phyloP scores from a whole-genome alignment of 2,888 invertebrate genomes.

The Cantharis nigra region DNA sequence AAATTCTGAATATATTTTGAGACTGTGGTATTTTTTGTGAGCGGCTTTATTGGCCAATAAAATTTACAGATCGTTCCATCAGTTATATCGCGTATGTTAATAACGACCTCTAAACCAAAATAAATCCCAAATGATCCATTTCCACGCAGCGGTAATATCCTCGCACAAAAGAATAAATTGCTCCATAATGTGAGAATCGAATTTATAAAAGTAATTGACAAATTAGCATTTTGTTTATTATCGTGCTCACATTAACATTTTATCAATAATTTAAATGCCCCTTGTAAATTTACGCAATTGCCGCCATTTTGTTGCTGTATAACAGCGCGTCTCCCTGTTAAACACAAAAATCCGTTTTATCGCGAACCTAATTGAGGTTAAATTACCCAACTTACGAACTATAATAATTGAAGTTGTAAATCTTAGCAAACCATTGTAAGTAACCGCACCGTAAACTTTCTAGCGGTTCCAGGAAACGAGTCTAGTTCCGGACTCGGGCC shows the following conservation, averaged over 20 bases:
- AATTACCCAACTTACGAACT: conserved; percentile 29
- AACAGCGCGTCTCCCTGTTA: not conserved
- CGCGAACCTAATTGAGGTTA: conserved; percentile 21
- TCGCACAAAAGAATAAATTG: conserved; percentile 13
- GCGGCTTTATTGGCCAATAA: conserved; percentile 18
- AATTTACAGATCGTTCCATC: conserved; percentile 6
- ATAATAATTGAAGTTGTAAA: conserved; percentile 33
- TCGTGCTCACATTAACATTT: not conserved
- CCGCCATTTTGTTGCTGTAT: not conserved
- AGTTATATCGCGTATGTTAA: conserved; percentile 21
- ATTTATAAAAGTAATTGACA: conserved; percentile 2
- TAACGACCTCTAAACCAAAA: conserved; percentile 18
- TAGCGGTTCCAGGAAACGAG: conserved; percentile 47
- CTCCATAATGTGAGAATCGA: conserved; percentile 8
- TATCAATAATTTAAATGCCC: not conserved
- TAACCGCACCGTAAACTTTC: conserved; percentile 41
- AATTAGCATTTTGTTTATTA: conserved; percentile 13
- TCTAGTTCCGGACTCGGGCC: conserved; percentile 45
- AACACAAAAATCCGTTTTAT: not conserved
- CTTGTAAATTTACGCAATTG: not conserved
- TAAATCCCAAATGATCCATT: conserved; percentile 20
- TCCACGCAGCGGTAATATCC: conserved; percentile 13
- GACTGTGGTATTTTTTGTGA: not conserved
- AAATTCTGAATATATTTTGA: not conserved
- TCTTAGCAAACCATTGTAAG: conserved; percentile 32